phyloP scores from a whole-genome alignment of 2,113 vertebrate species.

The Oophaga pumilio region DNA sequence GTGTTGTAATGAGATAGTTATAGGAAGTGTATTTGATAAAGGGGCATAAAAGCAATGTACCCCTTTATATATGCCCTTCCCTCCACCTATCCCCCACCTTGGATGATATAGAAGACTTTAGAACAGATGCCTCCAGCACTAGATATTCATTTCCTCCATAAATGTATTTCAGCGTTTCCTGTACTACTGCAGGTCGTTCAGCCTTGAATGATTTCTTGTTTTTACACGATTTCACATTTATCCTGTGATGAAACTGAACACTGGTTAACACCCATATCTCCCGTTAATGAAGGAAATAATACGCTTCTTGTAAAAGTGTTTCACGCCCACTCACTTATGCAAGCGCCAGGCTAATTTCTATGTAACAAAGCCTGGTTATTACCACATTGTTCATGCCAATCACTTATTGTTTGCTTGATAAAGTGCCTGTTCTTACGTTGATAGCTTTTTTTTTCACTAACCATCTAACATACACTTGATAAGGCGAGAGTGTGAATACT shows the following conservation, averaged over 20 bases:
- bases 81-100: no score
- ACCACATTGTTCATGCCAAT: constrained; percentile 41
- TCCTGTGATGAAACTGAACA: not conserved
- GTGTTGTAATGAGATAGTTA: no score
- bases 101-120: no score
- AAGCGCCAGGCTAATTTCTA: constrained; percentile 15
- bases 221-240: constrained; percentile 11
- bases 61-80: no score
- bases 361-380: constrained; percentile 36
- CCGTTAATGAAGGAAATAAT: constrained; percentile 11
- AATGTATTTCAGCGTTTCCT: not conserved
- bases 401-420: constrained; percentile 39
- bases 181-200: not conserved
- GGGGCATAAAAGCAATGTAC: no score
- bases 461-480: constrained; percentile 22
- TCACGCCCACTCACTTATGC: constrained; percentile 12
- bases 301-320: not conserved
- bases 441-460: constrained; percentile 43
- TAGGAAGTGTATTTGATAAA: no score
- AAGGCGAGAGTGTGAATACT: constrained; percentile 11
- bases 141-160: not conserved
- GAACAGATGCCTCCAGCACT: not conserved
- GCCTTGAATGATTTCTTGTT: not conserved
- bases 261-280: constrained; percentile 25
- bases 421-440: constrained; percentile 35